Percentiles rank a stretch among this genome's conserved stretches.
phyloP scores from a whole-genome alignment of 1,140 invertebrate species.

The Drosophila melanogaster region Release_6_plus_ISO1_MT NT_033777.3:20624001-20624500 shows the following conservation, averaged over 20 bases:
- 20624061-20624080: too few relatives aligned
- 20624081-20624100: too few relatives aligned
- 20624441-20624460: slow-evolving; percentile 47
- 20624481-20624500: slow-evolving; percentile 38
- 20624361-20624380: slow-evolving; percentile 64
- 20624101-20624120: neutral
- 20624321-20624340: slow-evolving; percentile 42
- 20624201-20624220: slow-evolving; percentile 89
- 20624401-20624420: slow-evolving; percentile 20
- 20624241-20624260: slow-evolving; percentile 86
- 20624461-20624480: slow-evolving; percentile 40
- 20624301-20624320: slow-evolving; percentile 85
- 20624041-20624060: too few relatives aligned
- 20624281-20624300: slow-evolving; percentile 86
- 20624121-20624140: slow-evolving; percentile 90
- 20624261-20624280: slow-evolving; percentile 76
- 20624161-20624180: slow-evolving; percentile 94
- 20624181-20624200: slow-evolving; percentile 93
- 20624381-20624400: slow-evolving; percentile 52
- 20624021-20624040: too few relatives aligned
- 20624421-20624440: neutral
- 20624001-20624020: too few relatives aligned
- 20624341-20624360: slow-evolving; percentile 46
- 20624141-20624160: slow-evolving; percentile 94
- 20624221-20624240: slow-evolving; percentile 90